Conservation (phyloP, 2,797 vertebrate genomes). For the Eidolon dupreanum region DNA sequence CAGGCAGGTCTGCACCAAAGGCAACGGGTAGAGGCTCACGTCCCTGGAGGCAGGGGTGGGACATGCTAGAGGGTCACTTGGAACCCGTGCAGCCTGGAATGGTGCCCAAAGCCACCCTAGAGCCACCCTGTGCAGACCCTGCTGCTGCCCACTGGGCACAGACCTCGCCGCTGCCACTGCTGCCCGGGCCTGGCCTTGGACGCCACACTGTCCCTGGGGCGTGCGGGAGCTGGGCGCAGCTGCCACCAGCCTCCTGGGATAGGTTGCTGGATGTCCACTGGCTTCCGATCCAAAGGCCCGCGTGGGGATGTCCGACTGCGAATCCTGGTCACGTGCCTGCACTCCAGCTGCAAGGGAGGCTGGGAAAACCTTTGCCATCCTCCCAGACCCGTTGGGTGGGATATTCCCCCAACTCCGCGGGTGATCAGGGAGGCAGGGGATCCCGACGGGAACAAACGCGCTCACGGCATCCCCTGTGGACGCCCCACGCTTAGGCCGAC, state of each 20-base stretch:
- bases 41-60: not conserved
- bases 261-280: not conserved
- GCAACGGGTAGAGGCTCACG: accelerated
- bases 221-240: not conserved
- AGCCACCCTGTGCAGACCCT: accelerated
- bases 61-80: accelerated
- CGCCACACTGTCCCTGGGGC: accelerated
- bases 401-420: not conserved
- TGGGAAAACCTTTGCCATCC: not conserved
- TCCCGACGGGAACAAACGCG: accelerated
- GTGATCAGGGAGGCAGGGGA: not conserved
- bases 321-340: not conserved
- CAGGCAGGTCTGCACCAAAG: accelerated
- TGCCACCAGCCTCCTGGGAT: accelerated
- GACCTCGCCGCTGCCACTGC: accelerated
- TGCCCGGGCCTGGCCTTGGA: not conserved
- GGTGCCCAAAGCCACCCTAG: no score
- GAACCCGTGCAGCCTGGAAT: accelerated
- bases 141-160: not conserved
- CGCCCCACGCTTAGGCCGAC: accelerated
- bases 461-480: accelerated
- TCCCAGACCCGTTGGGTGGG: not conserved
- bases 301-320: accelerated
- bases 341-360: not conserved
- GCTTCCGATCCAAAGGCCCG: not conserved